Base-by-base conservation (phyloP, 2,113 vertebrate genomes). In the Dromaius novaehollandiae region DNA sequence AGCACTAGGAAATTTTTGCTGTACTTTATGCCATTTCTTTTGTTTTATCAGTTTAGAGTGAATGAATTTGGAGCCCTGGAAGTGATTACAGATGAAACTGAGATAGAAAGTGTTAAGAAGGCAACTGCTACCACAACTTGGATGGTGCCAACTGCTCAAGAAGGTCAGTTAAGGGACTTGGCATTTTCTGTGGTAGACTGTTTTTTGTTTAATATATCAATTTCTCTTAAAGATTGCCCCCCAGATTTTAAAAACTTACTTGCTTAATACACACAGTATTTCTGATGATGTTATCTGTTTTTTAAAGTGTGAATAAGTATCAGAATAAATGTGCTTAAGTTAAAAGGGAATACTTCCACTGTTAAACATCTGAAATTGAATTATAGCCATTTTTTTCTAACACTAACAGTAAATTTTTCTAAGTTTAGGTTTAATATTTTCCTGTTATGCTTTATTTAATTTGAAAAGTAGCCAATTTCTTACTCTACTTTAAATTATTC, bases 11-110 rank as follows among this genome's bases (percentile, higher is more conserved):
- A 82, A 48, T 56, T 82, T 82, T 74, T 95, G 28, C 30, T 65
- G 5, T 56, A 9, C 34, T 55, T 32, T 64, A 2, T 81, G 51
- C 60, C 34, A 38, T 95, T 95, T 95, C 28, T 95, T 92, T 76
- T 82, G 5, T 95, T 38, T 95, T 95, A 51, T 82, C 64, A 99
- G 99, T 99, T 99, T 91, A 98, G 99, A 85, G 99, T 99, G 97
- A 99, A 99, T 86, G 99, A 99, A 95, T 99, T 99, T 97, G 99
- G 99, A 89, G 99, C 99, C 34, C 97, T 99, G 93, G 99, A 99
- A 98, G 99, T 99, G 53, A 99, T 99, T 92, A 99, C 99, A 53
- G 99, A 99, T 96, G 99, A 99, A 95, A 98, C 97, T 50, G 99
- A 99, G 65, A 98, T 98, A 95, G 99, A 99, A 93, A 98, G 96